Evolutionary conservation across 2,888 invertebrate genomes (phyloP), one percentile per base, ranked within the genome.

Genomic region (Parnassius smintheus): DNA sequence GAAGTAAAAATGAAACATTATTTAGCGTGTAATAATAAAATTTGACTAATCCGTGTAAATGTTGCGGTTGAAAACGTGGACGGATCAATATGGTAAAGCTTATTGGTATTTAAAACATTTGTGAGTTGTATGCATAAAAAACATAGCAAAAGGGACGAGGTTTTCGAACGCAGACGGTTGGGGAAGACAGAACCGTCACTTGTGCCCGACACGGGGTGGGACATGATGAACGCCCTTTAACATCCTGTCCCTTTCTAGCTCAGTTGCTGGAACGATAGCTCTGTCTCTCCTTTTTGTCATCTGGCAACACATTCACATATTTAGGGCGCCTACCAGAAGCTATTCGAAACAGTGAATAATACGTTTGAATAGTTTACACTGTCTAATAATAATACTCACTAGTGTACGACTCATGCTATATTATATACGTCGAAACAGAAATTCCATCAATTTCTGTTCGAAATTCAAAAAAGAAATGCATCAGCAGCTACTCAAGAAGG

Each of bases 281-380:
- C 81, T 66, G 66, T 77, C 75, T 80, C 82, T 68, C 75, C 13
- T 72, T 72, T 62, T 75, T 81, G 86, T 88, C 89, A 89, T 89
- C 86, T 88, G 90, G 86, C 87, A 76, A 76, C 75, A 80, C 81
- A 80, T 81, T 85, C 85, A 83, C 81, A 83, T 77, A 78, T 76
- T 79, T 77, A 74, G 83, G 85, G 87, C 35, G 87, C 83, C 80
- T 75, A 86, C 87, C 85, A 87, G 83, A 81, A 84, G 80, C 87
- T 84, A 89, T 85, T 88, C 86, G 87, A 84, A 86, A 89, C 88
- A 86, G 84, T 86, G 88, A 86, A 86, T 88, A 89, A 86, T 88
- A 83, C 86, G 85, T 87, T 78, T 75, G 77, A 80, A 81, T 75
- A 73, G 77, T 81, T 81, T 80, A 85, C 81, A 79, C 78, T 81